These are phyloP conservation scores for Pollenia griseotomentosa DNA, from an alignment of 2,888 invertebrate genomes.

Conservation along the genomic window DNA sequence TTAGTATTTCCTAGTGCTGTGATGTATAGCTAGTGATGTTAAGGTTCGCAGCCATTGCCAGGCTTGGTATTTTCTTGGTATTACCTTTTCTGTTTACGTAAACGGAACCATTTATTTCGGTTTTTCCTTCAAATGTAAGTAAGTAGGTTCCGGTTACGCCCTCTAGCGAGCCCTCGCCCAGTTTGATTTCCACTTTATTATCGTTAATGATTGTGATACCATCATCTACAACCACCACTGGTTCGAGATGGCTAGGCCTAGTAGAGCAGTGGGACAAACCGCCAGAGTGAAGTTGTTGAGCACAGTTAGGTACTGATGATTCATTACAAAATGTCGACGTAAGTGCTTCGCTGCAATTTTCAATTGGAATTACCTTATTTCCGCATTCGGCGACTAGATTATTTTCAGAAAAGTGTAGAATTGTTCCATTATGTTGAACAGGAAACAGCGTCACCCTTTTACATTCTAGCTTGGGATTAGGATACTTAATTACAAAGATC, in stretches of 20 bases:
- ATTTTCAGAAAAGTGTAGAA: neutral
- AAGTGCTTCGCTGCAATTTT: neutral
- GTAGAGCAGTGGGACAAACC: constrained; percentile 19
- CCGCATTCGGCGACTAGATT: constrained; percentile 37
- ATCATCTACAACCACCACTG: constrained; percentile 16
- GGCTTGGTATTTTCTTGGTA: neutral
- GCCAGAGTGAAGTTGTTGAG: constrained; percentile 27
- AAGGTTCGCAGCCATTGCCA: neutral
- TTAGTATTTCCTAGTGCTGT: no score
- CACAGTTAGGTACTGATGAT: constrained; percentile 11
- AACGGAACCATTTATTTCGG: no score
- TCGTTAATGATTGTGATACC: constrained; percentile 29
- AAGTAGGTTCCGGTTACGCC: constrained; percentile 25
- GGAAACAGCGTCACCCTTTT: constrained; percentile 25
- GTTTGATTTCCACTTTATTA: neutral
- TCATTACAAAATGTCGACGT: constrained; percentile 59
- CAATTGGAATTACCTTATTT: constrained; percentile 33
- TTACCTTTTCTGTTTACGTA: no score
- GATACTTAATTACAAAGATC: neutral
- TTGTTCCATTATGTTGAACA: constrained; percentile 26
- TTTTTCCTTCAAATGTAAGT: neutral
- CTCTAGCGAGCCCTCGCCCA: constrained; percentile 1
- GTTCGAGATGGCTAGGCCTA: constrained; percentile 13
- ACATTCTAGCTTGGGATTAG: constrained; percentile 14
- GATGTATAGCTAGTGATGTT: no score